Base-by-base conservation (phyloP, 37 sponge, comb jelly and placozoan species). In the Agelas oroides region DNA sequence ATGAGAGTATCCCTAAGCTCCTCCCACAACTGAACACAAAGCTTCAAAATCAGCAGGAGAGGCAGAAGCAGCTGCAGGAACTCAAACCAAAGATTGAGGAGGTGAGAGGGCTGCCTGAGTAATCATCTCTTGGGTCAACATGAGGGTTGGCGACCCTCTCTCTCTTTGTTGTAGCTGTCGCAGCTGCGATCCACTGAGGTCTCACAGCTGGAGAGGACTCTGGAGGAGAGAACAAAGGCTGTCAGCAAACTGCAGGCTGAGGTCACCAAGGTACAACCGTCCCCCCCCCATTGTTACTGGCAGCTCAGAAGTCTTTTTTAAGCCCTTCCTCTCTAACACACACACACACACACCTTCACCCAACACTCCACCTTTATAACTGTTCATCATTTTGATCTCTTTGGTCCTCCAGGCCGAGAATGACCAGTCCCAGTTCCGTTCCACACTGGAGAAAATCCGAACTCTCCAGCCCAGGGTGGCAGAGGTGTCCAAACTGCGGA, bases 31-130 rank as follows among this genome's bases (percentile, higher is more conserved):
- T 88, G 24, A 60, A 82, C 30, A 57, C 62, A 2, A 66, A 82
- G 28, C 59, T 88, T 34, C 76, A 71, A 3, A 53, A 73, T 27
- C 78, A 86, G 24, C 83, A 86, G 46, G 72, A 71, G 58, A 76
- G 59, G 37, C 94, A 89, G 77, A 81, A 57, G 56, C 59, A 34
- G 18, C 67, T 93, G 21, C 82, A 82, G n/a, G 78, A 81, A 65
- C 87, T 93, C 53, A 56, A 65, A 59, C 90, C 84, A 24, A 85
- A 84, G 65, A 93, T 82, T 33, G 77, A 88, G 35, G 89, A 93
- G 54, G 93, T 88, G 17, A 54, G 79, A 41, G 32, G 8, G 8
- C 8, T 46, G 3, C 3, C 6, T 46, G 46, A 3, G 46, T 3
- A 8, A 12, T 3, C 46, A 46, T 46, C 6, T 3, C 46, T 46